Evolutionary conservation across 2,113 vertebrate genomes (phyloP), one percentile per base, ranked within the genome.

Genomic region (Cyprinus carpio): DNA sequence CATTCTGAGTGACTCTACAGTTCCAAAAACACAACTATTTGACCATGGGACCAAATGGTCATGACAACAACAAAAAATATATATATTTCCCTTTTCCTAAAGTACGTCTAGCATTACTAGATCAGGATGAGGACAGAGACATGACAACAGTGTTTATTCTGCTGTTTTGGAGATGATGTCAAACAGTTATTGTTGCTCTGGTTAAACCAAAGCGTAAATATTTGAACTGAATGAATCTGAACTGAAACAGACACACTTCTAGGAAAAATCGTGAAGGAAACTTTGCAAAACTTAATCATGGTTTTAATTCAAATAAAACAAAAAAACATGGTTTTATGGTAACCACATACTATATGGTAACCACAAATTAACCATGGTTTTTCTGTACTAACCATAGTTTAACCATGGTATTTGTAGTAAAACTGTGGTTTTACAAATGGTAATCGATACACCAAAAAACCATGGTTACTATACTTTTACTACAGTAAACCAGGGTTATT

Each of bases 81-180:
- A 34, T 54, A 3, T 58, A 75, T 67, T 88, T 78, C 31, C 29
- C 74, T 65, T 65, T 71, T 62, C 40, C 80, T 65, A 9, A 67
- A 58, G 40, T 88, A 80, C 74, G 65, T 84, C 69, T 81, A 86
- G 79, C 67, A 40, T 81, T 84, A 81, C n/a, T 76, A n/a, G 60
- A 86, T 85, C 81, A 83, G 40, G 37, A 62, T 75, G 31, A 86
- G 82, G 80, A 86, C 31, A 62, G 12, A 56, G 31, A 69, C 76
- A 79, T 74, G 84, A 81, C 76, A 77, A 78, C 27, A 79, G 49
- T 54, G 77, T 87, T 85, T 78, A 75, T 75, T 83, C 37, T 64
- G 74, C 65, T 76, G 60, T 86, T 88, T 83, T n/a, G 46, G 27
- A 69, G 75, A 75, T 54, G 29, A 74, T 88, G 82, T 85, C 80